Evolutionary conservation across 2,797 vertebrate genomes (phyloP), one percentile per base, ranked within the genome.

Genomic region (Sylvilagus floridanus): DNA sequence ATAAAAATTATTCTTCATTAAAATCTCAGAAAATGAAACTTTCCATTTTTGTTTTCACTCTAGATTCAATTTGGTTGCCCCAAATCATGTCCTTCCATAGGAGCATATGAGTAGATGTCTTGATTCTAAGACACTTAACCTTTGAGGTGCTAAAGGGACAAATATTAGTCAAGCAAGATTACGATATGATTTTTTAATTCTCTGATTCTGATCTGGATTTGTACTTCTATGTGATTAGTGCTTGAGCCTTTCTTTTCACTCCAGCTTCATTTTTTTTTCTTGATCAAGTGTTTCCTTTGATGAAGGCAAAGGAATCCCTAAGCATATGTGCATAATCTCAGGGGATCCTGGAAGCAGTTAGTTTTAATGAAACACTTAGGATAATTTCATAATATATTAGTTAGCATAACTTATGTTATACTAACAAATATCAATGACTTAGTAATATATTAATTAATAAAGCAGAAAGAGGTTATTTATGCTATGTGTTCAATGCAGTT

Each of bases 201-300:
- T 68, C 65, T 71, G 42, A 69, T 2, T 57, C 8, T 65, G 82
- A 17, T 93, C 65, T 78, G 42, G 12, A 71, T 84, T 83, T 75
- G 2, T 35, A 30, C 42, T 87, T 93, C 24, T 71, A 30, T 12
- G 50, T 78, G 35, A 72, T 72, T 78, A 91, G 66, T 66, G 63
- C 42, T 66, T 78, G 30, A 72, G 10, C 16, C 65, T 68, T 62
- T 26, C 3, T 50, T 90, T 76, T 78, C 19, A 71, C 24, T 65
- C 30, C 78, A 68, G 54, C 78, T 88, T 78, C 26, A 62, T 0
- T 78, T 91, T 11, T 42, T 62, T 72, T 78, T 24, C 54, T 87
- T 93, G 17, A 82, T 81, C n/a, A 81, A 68, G 2, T 60, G 37
- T 62, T 62, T 93, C 19, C 62, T 95, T 95, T 86, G 69, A 37